Evolutionary conservation across 2,888 invertebrate species (phyloP).

Genomic region (Limnephilus auricula): DNA sequence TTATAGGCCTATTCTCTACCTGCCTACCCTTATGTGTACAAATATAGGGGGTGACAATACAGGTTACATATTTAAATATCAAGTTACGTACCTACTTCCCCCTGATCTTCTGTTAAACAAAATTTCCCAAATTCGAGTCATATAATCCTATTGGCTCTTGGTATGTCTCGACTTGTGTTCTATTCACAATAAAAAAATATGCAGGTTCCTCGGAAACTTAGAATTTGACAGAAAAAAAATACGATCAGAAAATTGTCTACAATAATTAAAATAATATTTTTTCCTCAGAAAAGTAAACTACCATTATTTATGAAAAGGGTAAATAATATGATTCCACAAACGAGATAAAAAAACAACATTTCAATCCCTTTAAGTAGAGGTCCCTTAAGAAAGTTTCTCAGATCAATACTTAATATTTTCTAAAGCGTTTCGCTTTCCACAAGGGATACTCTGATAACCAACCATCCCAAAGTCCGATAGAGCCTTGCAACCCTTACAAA

Average conservation of each 20-base stretch:
- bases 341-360: neutral
- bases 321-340: neutral
- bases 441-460: neutral
- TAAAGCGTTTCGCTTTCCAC: constrained; percentile 50
- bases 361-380: neutral
- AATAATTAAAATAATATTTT: neutral
- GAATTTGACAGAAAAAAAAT: neutral
- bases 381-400: constrained; percentile 60
- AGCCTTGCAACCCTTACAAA: neutral
- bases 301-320: neutral
- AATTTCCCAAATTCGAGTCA: neutral
- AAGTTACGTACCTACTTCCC: neutral
- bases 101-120: no score
- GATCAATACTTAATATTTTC: constrained; percentile 66
- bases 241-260: neutral
- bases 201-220: no score
- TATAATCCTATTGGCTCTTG: neutral
- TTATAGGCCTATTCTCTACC: no score
- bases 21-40: no score
- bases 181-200: neutral
- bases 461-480: neutral
- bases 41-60: no score
- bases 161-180: neutral
- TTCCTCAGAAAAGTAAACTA: neutral
- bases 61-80: no score